Evolutionary conservation across 2,113 vertebrate species (phyloP), one percentile per base, ranked within the genome.

Genomic region (Paradoxurus hermaphroditus): DNA sequence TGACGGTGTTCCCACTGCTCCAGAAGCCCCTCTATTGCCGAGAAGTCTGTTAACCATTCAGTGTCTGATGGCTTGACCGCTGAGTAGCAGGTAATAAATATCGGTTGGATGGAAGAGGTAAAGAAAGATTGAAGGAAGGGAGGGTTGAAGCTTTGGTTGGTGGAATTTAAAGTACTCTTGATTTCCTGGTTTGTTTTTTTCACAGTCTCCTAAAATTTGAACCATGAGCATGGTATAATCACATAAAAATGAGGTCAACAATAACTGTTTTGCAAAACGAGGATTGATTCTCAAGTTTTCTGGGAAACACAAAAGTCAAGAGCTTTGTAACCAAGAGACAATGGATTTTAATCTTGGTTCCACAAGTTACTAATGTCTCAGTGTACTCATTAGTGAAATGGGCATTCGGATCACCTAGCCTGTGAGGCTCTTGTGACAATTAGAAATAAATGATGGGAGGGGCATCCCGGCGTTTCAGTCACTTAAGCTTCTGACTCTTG

Each of bases 1-100:
- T 41, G 36, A 5, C 19, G 1, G 0, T 34, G 44, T 31, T 4
- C 36, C 41, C 9, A 14, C 5, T 36, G 21, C 46, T 75, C 27
- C 5, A 2, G 6, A 59, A 41, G 27, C 18, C 15, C 67, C 67
- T 77, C 0, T 21, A 21, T 39, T 90, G 59, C 27, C n/a, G 34
- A 83, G 36, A 31, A 67, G 70, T 27, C 49, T 25, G 5, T 27
- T 36, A 34, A 1, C 51, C 6, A 12, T 27, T 25, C 27, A 19
- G 25, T 27, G 29, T 41, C 36, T 0, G 3, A n/a, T 3, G 29
- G 34, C 29, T 41, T 56, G 27, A 46, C 13, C 4, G 1, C 6
- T 10, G 34, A 62, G 19, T n/a, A 51, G 44, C 25, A 4, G 18
- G 34, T 16, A 13, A 11, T 46, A 27, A 18, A 18, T 67, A n/a